Percentiles rank a stretch among this genome's conserved stretches.
Evolutionary conservation across 2,113 vertebrate genomes (phyloP).

Genomic region (Microtus montanus): DNA sequence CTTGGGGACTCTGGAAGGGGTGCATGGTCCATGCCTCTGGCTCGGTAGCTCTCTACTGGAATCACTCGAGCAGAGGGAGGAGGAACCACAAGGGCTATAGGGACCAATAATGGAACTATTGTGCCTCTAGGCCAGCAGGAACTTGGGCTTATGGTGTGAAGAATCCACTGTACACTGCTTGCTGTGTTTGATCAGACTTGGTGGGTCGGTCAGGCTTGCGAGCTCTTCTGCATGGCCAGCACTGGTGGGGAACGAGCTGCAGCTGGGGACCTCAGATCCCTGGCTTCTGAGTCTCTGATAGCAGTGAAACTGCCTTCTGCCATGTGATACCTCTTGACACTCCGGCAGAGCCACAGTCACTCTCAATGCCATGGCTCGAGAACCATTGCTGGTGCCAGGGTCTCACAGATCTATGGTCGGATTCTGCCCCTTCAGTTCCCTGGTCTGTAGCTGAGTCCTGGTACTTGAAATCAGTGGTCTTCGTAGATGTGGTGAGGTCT

Average conservation of each 20-base stretch:
- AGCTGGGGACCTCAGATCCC: background rate
- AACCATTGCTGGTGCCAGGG: background rate
- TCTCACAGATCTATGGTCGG: background rate
- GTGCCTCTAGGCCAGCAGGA: background rate
- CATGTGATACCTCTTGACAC: background rate
- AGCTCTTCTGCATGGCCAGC: background rate
- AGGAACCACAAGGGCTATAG: background rate
- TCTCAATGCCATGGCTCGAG: background rate
- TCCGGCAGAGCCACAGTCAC: background rate
- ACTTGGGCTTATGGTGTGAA: rapidly evolving
- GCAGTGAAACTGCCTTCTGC: background rate
- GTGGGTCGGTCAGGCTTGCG: background rate
- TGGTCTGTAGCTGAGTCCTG: background rate
- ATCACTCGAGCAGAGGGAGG: background rate
- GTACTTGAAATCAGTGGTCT: background rate
- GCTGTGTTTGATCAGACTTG: rapidly evolving
- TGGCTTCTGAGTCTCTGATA: background rate
- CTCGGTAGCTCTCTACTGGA: background rate
- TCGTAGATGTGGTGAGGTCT: background rate
- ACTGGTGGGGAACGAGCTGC: background rate
- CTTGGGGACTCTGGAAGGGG: background rate
- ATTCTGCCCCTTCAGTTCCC: too few species aligned
- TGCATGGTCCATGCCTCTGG: background rate
- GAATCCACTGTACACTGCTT: background rate
- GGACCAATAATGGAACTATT: rapidly evolving